Evolutionary conservation across 2,113 vertebrate species (phyloP).

Genomic region (Aplodontia rufa): DNA sequence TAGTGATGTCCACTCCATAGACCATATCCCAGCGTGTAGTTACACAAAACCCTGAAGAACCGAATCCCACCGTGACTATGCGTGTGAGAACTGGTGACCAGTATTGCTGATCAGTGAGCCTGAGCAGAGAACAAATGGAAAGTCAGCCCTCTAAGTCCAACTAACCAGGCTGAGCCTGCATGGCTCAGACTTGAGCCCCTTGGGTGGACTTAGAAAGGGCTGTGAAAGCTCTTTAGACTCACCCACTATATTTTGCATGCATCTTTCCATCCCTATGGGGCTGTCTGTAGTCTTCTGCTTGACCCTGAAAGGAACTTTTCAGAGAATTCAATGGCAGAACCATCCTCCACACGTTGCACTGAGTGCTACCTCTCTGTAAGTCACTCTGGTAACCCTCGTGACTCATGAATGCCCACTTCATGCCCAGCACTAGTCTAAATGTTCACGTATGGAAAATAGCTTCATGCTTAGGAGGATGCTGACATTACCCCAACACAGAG

Average conservation of each 20-base stretch:
- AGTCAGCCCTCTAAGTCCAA: neutral
- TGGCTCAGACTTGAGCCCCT: rapidly evolving
- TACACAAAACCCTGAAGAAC: neutral
- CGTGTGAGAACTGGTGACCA: neutral
- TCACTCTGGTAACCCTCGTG: rapidly evolving
- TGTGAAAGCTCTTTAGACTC: neutral
- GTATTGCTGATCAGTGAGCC: neutral
- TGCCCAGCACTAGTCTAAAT: neutral
- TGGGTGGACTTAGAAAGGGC: neutral
- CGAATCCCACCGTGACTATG: rapidly evolving
- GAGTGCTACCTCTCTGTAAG: neutral
- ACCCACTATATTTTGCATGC: neutral
- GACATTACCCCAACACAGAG: neutral
- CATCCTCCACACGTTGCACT: neutral
- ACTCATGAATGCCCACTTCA: rapidly evolving
- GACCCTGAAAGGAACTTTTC: neutral
- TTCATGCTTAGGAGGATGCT: neutral
- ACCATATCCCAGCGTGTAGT: rapidly evolving
- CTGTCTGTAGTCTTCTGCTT: neutral
- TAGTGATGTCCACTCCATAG: too few species aligned
- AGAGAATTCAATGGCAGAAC: neutral
- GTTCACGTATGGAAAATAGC: neutral
- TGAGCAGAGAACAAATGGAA: neutral
- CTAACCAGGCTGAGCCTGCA: neutral
- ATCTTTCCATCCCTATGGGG: neutral